Conservation (phyloP, 2,797 vertebrate species). For the Telmatherina bonti region DNA sequence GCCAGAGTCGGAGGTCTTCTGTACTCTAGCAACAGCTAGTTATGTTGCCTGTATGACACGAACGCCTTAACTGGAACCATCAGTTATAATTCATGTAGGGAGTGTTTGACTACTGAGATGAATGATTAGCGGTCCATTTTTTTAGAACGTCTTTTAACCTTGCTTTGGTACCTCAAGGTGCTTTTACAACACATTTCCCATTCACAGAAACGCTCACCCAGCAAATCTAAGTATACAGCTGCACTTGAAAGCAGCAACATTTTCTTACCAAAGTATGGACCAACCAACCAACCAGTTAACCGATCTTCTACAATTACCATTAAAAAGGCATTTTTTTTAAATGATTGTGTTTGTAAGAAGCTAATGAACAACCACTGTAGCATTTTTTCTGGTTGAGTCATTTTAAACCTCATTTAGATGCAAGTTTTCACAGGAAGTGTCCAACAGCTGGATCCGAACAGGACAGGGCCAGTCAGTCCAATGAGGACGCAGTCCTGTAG, state of each 20-base stretch:
- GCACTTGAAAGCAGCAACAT: not conserved
- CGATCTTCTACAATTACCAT: too few relatives aligned
- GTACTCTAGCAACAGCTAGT: not conserved
- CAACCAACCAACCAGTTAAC: too few relatives aligned
- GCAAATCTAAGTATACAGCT: not conserved
- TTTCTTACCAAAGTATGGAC: too few relatives aligned
- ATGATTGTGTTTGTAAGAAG: not conserved
- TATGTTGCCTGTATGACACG: not conserved
- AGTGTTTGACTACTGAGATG: not conserved
- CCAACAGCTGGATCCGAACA: too few relatives aligned
- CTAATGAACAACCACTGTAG: not conserved
- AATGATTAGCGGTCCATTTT: not conserved
- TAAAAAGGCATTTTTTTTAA: too few relatives aligned
- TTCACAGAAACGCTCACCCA: not conserved
- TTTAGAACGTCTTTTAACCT: not conserved
- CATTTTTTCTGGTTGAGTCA: not conserved
- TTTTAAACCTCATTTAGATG: not conserved
- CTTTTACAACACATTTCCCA: not conserved
- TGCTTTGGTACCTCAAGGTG: not conserved
- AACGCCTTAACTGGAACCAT: not conserved
- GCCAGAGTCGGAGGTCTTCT: constrained; percentile 1
- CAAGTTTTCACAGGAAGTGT: too few relatives aligned
- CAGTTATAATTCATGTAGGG: not conserved
- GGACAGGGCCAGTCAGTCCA: too few relatives aligned
- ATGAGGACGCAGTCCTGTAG: too few relatives aligned